Percentiles rank a stretch among this genome's conserved stretches.
phyloP scores from a whole-genome alignment of 2,797 vertebrate species.

The Sitta carolinensis region DNA sequence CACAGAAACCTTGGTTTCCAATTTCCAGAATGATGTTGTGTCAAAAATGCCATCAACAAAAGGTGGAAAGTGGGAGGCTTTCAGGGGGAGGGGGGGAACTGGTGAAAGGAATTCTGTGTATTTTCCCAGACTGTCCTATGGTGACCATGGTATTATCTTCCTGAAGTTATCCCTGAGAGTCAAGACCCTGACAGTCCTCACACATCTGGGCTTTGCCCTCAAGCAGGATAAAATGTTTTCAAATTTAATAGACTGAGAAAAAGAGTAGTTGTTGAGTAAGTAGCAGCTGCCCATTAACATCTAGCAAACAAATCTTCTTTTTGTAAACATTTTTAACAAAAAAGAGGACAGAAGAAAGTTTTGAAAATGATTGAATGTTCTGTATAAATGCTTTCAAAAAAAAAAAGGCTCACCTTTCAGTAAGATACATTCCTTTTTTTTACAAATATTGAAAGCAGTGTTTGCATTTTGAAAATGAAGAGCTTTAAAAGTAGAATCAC shows the following conservation, averaged over 20 bases:
- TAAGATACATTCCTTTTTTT: background rate
- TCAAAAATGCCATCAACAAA: conserved; percentile 36
- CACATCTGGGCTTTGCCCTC: background rate
- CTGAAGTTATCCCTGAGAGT: background rate
- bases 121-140: background rate
- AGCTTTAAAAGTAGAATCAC: background rate
- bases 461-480: background rate
- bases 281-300: background rate
- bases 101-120: conserved; percentile 30
- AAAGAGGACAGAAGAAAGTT: background rate
- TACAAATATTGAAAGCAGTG: background rate
- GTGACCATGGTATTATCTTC: background rate
- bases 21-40: background rate
- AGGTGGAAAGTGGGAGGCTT: background rate
- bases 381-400: background rate
- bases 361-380: background rate
- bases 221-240: background rate
- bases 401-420: background rate
- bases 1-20: conserved; percentile 11
- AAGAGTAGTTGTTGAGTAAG: background rate
- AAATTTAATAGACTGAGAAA: background rate
- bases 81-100: background rate
- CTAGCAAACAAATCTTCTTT: background rate
- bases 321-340: background rate
- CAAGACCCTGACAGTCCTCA: background rate